These are phyloP conservation scores for Tiliacea aurago DNA, from an alignment of 2,888 invertebrate genomes.

Conservation along the genomic window DNA sequence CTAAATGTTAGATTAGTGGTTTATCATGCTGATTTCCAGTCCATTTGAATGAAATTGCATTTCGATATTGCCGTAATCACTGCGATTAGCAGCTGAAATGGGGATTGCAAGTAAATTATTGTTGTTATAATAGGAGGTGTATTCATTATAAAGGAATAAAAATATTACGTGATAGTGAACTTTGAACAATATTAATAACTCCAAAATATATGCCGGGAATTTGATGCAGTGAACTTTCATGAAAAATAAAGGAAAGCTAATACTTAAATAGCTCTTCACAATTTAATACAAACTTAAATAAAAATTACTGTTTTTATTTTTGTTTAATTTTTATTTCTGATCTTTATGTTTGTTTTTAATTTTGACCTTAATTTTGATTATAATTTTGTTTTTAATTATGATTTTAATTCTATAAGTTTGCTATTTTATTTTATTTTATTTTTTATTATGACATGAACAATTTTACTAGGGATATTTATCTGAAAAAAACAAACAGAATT, in stretches of 20 bases:
- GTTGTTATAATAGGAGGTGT: slow-evolving; percentile 3
- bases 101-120: slow-evolving; percentile 4
- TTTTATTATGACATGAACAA: too few species aligned
- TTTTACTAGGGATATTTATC: too few species aligned
- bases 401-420: too few species aligned
- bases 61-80: slow-evolving; percentile 26
- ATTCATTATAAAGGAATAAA: background rate
- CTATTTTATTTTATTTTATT: too few species aligned
- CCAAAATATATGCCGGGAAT: background rate
- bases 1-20: slow-evolving; percentile 20
- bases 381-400: too few species aligned
- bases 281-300: background rate
- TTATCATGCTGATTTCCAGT: slow-evolving; percentile 29
- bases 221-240: background rate
- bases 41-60: slow-evolving; percentile 44
- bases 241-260: background rate
- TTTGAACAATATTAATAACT: background rate
- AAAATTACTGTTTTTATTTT: background rate
- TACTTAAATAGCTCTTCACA: background rate
- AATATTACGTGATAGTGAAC: too few species aligned
- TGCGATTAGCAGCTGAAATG: slow-evolving; percentile 22
- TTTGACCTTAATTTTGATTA: too few species aligned
- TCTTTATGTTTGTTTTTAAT: too few species aligned
- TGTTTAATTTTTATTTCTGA: too few species aligned
- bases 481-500: background rate